Base-by-base conservation (phyloP, 1,140 invertebrate genomes). In the Drosophila oshimai region DNA sequence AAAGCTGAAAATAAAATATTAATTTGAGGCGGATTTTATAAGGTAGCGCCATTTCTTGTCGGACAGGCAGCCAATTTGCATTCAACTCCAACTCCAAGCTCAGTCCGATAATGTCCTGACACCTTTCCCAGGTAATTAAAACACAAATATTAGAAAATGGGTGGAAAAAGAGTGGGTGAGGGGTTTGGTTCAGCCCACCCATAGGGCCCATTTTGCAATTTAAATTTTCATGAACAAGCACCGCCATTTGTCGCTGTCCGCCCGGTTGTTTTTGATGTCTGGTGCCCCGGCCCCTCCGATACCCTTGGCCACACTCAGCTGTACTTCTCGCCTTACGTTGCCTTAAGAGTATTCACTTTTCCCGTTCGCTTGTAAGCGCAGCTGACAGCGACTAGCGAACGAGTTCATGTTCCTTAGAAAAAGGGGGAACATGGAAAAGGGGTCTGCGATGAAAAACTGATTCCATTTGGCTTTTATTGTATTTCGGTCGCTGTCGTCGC, bases 151-250 rank as follows among this genome's bases (percentile, higher is more conserved):
- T 83, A 65, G 78, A 53, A 26, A 77, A 77, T 45, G 68, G 29
- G n/a, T 13, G 28, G 28, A 22, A n/a, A 29, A 29, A 29, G 18
- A 15, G 15, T 17, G 20, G 28, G 26, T 26, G 36, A 22, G 31
- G 20, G 28, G 26, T 26, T n/a, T 15, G 51, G 12, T 2, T 3
- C 53, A 70, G 37, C 70, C 80, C 74, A 68, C 67, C 36, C 29
- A 60, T 41, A 18, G 75, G 80, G 71, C 65, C 75, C 80, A 84
- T 86, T 84, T 84, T 75, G 80, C 80, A 84, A 84, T 84, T 84
- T 84, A 79, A 84, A 84, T 84, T 86, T 84, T 84, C 80, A 86
- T 84, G 79, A 84, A 84, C 79, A 84, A 84, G 79, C 75, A 51
- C 54, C 79, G 74, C 79, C 79, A 84, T 83, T 83, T 83, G 78